Base-by-base conservation (phyloP, 2,888 invertebrate genomes). In the Pseudanteris insignis region DNA sequence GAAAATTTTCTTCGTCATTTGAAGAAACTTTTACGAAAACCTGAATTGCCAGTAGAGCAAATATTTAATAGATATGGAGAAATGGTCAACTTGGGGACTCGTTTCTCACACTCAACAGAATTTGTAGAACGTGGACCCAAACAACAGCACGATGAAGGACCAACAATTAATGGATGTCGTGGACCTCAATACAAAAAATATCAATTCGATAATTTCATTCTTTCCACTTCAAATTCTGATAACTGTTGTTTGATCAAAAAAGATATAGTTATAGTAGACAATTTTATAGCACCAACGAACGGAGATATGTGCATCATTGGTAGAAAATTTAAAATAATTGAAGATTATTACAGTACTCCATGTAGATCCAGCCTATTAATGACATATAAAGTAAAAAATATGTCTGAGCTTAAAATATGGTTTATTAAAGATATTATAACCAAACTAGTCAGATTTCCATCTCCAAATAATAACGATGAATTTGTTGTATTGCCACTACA, bases 1-100 rank as follows among this genome's bases (percentile, higher is more conserved):
- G 26, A 26, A 26, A 48, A 48, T 14, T 38, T 26, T 13, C 25
- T 47, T 7, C 36, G 36, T 1, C 47, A 47, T 29, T 13, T 37
- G 6, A 47, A 47, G 9, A 18, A 18, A 18, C 9, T 43, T 2
- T 9, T 43, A 32, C 1, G 41, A 1, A 43, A 43, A 24, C 41
- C 41, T n/a, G 41, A 43, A 24, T 6, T 13, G 7, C 41, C 41
- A 2, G 1, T 43, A 1, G 41, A 40, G 12, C 29, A 29, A 29
- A 15, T 40, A 8, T 29, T 40, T 1, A 18, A 29, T 13, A 25
- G 40, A 1, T 40, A 40, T n/a, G 10, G 11, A 1, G 40, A 29
- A 29, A 18, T 40, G 3, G 11, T 11, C 1, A 26, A 40, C 5
- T 10, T 40, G 1, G 12, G 21, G 10, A 8, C 10, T 0, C 7